These are phyloP conservation scores for Rhynchonema sp. DNA, from an alignment of 2,888 invertebrate species.

Conservation along the genomic window DNA sequence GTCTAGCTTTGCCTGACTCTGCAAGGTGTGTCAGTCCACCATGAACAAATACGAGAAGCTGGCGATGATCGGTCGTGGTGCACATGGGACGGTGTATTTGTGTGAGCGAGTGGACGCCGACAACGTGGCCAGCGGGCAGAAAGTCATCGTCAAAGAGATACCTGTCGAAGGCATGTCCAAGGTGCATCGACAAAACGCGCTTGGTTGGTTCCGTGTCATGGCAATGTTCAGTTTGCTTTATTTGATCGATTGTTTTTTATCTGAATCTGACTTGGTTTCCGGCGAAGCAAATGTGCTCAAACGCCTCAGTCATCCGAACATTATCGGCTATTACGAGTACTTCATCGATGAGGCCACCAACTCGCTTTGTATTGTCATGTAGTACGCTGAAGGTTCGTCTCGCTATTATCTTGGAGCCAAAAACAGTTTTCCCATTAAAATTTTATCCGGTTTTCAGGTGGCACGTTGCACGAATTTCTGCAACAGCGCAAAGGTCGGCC, in stretches of 20 bases:
- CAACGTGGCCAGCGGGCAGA: background rate
- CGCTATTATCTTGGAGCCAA: background rate
- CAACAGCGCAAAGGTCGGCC: constrained; percentile 39
- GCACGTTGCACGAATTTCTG: constrained; percentile 53
- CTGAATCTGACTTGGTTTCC: constrained; percentile 6
- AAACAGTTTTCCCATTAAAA: background rate
- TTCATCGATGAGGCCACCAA: constrained; percentile 44
- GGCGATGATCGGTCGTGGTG: constrained; percentile 35
- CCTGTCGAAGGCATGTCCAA: constrained; percentile 44
- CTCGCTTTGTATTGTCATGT: constrained; percentile 54
- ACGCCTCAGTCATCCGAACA: constrained; percentile 50
- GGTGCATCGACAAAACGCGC: constrained; percentile 42
- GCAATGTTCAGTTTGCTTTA: too few relatives aligned
- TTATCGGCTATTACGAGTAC: constrained; percentile 51
- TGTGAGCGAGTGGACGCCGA: constrained; percentile 33
- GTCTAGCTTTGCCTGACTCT: too few relatives aligned
- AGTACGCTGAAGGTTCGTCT: constrained; percentile 47
- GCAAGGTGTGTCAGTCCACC: too few relatives aligned
- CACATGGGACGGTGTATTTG: constrained; percentile 36
- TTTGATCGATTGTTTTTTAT: too few relatives aligned
- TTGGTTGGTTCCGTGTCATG: constrained; percentile 39
- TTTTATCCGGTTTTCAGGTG: constrained; percentile 33
- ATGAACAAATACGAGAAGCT: constrained; percentile 37
- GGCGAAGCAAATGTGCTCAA: constrained; percentile 43
- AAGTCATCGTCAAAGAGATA: constrained; percentile 51